Evolutionary conservation across 2,797 vertebrate genomes (phyloP).

Genomic region (Esox masquinongy): DNA sequence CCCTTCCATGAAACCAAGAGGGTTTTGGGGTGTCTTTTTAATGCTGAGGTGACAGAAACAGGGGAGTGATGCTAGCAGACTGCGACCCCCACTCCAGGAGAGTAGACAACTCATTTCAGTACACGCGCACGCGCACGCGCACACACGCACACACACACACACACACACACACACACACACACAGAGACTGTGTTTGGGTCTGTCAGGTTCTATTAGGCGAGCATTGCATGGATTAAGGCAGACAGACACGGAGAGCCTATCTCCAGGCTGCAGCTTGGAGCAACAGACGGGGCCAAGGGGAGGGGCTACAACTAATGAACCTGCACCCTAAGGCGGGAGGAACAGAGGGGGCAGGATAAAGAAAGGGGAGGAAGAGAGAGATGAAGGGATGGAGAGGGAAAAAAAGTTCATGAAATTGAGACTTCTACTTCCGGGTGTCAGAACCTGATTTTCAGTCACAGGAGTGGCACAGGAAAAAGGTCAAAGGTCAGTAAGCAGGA

Average conservation of each 20-base stretch:
- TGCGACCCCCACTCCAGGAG: background rate
- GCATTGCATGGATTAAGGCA: background rate
- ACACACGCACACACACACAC: background rate
- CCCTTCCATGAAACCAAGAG: background rate
- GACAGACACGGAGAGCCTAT: background rate
- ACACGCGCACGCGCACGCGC: background rate
- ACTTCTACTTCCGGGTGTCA: background rate
- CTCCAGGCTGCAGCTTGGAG: background rate
- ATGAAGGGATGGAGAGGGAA: background rate
- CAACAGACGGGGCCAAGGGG: background rate
- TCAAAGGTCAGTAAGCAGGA: background rate
- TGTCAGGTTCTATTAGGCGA: background rate
- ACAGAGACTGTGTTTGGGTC: background rate
- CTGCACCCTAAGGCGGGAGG: background rate
- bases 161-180: background rate
- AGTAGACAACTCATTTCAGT: background rate
- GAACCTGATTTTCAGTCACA: slow-evolving; percentile 6
- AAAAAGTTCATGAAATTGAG: background rate
- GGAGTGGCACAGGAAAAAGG: background rate
- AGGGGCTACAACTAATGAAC: background rate
- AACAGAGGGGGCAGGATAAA: background rate
- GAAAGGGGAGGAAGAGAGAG: background rate
- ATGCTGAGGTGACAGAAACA: background rate
- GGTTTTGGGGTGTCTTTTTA: no score
- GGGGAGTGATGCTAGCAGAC: slow-evolving; percentile 1